Evolutionary conservation across 2,797 vertebrate genomes (phyloP).

Genomic region (Anguilla megastoma): DNA sequence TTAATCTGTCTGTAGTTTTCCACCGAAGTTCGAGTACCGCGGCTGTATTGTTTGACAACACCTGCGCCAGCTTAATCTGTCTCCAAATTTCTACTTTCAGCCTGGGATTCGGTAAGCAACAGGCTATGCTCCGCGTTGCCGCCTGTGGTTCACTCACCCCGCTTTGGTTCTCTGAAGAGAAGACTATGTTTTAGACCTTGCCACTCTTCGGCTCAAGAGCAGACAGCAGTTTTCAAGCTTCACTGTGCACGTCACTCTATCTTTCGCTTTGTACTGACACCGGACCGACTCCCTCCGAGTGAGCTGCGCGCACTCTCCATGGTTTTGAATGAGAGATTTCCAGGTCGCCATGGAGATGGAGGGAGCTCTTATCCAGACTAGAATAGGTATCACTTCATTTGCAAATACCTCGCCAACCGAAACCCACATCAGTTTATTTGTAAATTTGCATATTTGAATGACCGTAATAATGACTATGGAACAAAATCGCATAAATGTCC

Average conservation of each 20-base stretch:
- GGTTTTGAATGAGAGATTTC: conserved; percentile 53
- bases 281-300: conserved; percentile 50
- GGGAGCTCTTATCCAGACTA: conserved; percentile 62
- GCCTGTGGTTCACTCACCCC: conserved; percentile 23
- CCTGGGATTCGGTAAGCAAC: conserved; percentile 26
- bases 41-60: neutral
- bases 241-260: conserved; percentile 30
- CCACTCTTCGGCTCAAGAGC: conserved; percentile 15
- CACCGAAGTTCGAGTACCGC: neutral
- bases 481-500: conserved; percentile 14
- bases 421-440: conserved; percentile 28
- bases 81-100: conserved; percentile 16
- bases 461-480: neutral
- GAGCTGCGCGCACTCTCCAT: conserved; percentile 44
- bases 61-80: conserved; percentile 21
- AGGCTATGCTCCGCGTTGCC: conserved; percentile 29
- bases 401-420: conserved; percentile 40
- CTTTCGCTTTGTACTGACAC: conserved; percentile 46
- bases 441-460: conserved; percentile 4
- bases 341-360: conserved; percentile 81
- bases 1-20: neutral
- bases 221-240: conserved; percentile 18
- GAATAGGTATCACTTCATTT: conserved; percentile 65
- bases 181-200: conserved; percentile 3
- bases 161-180: conserved; percentile 23